These are phyloP conservation scores for Mustela lutreola DNA, from an alignment of 2,113 vertebrate genomes.

Conservation along the genomic window DNA sequence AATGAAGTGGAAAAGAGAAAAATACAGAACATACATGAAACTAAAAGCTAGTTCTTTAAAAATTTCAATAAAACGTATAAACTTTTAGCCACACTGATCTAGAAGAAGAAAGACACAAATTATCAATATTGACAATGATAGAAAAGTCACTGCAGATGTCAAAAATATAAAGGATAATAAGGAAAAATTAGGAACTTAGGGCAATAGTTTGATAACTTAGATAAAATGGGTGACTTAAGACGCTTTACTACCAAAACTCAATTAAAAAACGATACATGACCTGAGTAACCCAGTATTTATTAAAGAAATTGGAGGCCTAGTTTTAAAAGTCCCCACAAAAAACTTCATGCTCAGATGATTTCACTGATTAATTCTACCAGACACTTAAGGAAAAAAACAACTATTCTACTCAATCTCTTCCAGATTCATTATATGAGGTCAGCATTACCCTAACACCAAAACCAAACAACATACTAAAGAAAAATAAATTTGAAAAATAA, in stretches of 20 bases:
- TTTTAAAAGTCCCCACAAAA: constrained; percentile 3
- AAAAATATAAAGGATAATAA: neutral
- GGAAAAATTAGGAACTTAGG: neutral
- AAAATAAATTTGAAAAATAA: neutral
- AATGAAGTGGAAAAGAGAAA: neutral
- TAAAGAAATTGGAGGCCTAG: neutral
- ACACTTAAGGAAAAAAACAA: neutral
- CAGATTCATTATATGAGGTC: neutral
- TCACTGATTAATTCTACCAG: neutral
- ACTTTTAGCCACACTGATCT: neutral
- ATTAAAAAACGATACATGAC: neutral
- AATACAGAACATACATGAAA: constrained; percentile 4
- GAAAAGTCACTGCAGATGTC: neutral
- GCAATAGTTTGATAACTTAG: constrained; percentile 31
- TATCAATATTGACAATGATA: constrained; percentile 19
- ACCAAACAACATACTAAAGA: neutral
- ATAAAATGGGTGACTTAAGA: constrained; percentile 19
- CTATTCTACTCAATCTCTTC: neutral
- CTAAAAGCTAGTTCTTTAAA: constrained; percentile 12
- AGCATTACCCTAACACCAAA: neutral
- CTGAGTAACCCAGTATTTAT: neutral
- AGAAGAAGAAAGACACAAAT: neutral
- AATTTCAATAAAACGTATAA: neutral
- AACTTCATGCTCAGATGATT: neutral
- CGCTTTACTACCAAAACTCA: neutral